Percentiles rank a stretch among this genome's conserved stretches.
Evolutionary conservation across 2,113 vertebrate species (phyloP).

Genomic region (Benitochromis conjunctus): DNA sequence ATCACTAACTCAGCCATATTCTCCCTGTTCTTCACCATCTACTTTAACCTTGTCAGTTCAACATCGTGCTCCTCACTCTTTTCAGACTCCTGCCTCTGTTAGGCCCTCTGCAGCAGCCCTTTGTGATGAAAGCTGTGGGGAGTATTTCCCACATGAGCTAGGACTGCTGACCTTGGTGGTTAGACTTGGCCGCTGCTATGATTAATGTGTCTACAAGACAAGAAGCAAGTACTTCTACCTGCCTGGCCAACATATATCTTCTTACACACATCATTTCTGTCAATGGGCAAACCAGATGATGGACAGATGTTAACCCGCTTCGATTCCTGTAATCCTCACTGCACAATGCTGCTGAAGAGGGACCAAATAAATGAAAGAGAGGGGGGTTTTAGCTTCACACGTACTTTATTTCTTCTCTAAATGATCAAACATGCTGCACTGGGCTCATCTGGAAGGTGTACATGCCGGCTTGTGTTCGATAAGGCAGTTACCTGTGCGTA

Average conservation of each 20-base stretch:
- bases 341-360: background rate
- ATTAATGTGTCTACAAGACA: slow-evolving; percentile 76
- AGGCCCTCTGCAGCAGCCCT: slow-evolving; percentile 8
- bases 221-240: slow-evolving; percentile 62
- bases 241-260: slow-evolving; percentile 60
- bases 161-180: slow-evolving; percentile 68
- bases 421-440: slow-evolving; percentile 43
- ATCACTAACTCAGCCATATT: slow-evolving; percentile 33
- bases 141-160: slow-evolving; percentile 59
- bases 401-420: background rate
- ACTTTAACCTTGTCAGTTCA: slow-evolving; percentile 55
- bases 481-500: slow-evolving; percentile 50
- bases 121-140: slow-evolving; percentile 42
- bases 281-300: slow-evolving; percentile 55
- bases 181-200: slow-evolving; percentile 53
- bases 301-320: slow-evolving; percentile 34
- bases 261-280: slow-evolving; percentile 50
- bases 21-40: slow-evolving; percentile 18
- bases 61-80: slow-evolving; percentile 30
- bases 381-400: background rate
- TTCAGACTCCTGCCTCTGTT: slow-evolving; percentile 23
- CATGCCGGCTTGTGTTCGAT: slow-evolving; percentile 45
- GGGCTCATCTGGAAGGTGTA: slow-evolving; percentile 47
- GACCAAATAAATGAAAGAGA: background rate
- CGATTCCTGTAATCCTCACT: background rate